These are phyloP conservation scores for Anomalospiza imberbis DNA, from an alignment of 2,797 vertebrate genomes.

Conservation along the genomic window DNA sequence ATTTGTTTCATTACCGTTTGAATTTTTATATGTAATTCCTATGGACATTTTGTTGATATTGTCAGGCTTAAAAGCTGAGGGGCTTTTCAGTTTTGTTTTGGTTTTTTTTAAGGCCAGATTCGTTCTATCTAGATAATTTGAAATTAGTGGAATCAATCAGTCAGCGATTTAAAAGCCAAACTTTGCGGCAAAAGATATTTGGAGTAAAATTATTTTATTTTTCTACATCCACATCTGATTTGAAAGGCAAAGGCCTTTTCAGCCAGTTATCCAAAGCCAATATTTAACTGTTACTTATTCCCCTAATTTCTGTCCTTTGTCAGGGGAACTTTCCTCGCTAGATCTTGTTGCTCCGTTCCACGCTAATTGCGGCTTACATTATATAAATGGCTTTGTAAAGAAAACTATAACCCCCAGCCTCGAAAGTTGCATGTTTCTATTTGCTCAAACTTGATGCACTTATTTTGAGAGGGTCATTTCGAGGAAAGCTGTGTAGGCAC, in stretches of 20 bases:
- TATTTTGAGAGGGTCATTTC: slow-evolving; percentile 99
- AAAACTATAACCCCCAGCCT: slow-evolving; percentile 97
- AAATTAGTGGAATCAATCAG: slow-evolving; percentile 74
- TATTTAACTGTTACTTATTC: slow-evolving; percentile 81
- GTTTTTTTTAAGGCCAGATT: slow-evolving; percentile 28
- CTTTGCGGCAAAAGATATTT: background rate
- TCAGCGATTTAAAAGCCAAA: slow-evolving; percentile 58
- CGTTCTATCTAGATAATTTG: slow-evolving; percentile 69
- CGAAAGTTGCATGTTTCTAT: slow-evolving; percentile 98
- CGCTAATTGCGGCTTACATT: slow-evolving; percentile 82
- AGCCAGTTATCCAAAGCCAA: slow-evolving; percentile 70
- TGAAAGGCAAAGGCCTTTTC: slow-evolving; percentile 76
- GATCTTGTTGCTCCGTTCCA: slow-evolving; percentile 77
- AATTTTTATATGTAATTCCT: slow-evolving; percentile 76
- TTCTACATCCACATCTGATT: slow-evolving; percentile 66
- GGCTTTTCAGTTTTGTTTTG: slow-evolving; percentile 47
- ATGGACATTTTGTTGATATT: slow-evolving; percentile 72
- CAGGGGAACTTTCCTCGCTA: slow-evolving; percentile 74
- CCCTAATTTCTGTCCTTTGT: slow-evolving; percentile 80
- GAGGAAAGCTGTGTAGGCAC: slow-evolving; percentile 92
- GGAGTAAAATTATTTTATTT: slow-evolving; percentile 72
- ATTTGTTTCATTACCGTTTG: slow-evolving; percentile 76
- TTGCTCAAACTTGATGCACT: slow-evolving; percentile 98
- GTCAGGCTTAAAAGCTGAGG: slow-evolving; percentile 73
- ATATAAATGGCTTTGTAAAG: slow-evolving; percentile 92